Conservation (phyloP, 2,797 vertebrate genomes). For the Lutjanus campechanus region DNA sequence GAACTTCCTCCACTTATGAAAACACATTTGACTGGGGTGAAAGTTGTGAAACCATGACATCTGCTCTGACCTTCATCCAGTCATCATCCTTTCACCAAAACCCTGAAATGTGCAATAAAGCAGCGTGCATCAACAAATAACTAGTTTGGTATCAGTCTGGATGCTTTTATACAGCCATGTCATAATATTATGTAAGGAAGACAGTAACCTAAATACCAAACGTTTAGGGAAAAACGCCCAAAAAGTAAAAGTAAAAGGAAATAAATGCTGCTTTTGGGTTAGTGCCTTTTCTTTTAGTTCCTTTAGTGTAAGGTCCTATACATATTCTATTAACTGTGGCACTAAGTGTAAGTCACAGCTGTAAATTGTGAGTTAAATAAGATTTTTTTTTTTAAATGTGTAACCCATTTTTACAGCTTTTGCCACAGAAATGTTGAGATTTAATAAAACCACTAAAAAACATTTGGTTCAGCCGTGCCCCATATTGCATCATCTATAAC, state of each 20-base stretch:
- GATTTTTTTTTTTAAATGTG: background rate
- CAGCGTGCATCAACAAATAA: background rate
- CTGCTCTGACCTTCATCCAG: background rate
- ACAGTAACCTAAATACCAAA: background rate
- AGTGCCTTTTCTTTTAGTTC: background rate
- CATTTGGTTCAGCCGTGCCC: background rate
- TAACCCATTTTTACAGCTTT: conserved; percentile 2
- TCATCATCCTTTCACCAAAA: background rate
- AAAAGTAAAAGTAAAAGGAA: background rate
- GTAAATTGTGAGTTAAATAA: conserved; percentile 18
- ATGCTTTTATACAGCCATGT: background rate
- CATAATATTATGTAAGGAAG: background rate
- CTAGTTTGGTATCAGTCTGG: background rate
- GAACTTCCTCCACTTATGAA: background rate
- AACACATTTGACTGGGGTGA: background rate
- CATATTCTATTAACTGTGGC: conserved; percentile 1
- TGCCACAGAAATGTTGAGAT: background rate
- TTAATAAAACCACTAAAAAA: background rate
- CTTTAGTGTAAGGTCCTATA: background rate
- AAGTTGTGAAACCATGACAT: background rate
- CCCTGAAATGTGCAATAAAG: background rate
- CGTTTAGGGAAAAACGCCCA: background rate
- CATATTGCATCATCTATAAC: background rate
- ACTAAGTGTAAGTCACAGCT: conserved; percentile 31
- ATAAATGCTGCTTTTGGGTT: conserved; percentile 5